Evolutionary conservation across 2,888 invertebrate species (phyloP).

Genomic region (Ypsolopha sequella): DNA sequence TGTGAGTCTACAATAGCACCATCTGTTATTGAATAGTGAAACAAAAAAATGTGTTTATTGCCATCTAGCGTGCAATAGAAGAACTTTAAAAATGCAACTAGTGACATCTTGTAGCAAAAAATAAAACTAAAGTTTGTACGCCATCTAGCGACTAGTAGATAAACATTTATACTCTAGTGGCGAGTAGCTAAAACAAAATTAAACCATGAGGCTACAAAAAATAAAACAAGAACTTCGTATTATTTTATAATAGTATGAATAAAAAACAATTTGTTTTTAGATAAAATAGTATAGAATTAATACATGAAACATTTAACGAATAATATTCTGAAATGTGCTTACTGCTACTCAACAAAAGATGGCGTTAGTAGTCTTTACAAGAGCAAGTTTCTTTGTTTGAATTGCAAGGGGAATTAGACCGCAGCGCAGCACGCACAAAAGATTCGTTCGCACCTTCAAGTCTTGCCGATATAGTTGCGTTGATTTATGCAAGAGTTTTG

Average conservation of each 20-base stretch:
- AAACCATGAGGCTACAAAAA: too few species aligned
- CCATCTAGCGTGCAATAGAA: conserved; percentile 18
- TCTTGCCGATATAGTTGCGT: not conserved
- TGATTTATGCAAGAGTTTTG: too few species aligned
- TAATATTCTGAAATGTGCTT: not conserved
- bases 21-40: conserved; percentile 13
- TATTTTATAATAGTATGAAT: too few species aligned
- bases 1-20: too few species aligned
- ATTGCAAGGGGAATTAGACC: not conserved
- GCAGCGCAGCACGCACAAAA: too few species aligned
- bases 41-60: conserved; percentile 3
- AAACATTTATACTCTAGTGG: not conserved
- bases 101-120: conserved; percentile 11
- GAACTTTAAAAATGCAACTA: conserved; percentile 1
- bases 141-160: conserved; percentile 16
- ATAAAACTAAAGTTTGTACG: conserved; percentile 6
- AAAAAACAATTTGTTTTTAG: too few species aligned
- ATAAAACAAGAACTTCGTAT: too few species aligned
- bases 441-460: not conserved
- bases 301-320: too few species aligned
- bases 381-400: not conserved
- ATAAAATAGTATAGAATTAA: too few species aligned
- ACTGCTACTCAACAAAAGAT: conserved; percentile 16
- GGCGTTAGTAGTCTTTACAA: conserved; percentile 8
- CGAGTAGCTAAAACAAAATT: too few species aligned